Evolutionary conservation across 2,888 invertebrate species (phyloP).

Genomic region (Mythimna ferrago): DNA sequence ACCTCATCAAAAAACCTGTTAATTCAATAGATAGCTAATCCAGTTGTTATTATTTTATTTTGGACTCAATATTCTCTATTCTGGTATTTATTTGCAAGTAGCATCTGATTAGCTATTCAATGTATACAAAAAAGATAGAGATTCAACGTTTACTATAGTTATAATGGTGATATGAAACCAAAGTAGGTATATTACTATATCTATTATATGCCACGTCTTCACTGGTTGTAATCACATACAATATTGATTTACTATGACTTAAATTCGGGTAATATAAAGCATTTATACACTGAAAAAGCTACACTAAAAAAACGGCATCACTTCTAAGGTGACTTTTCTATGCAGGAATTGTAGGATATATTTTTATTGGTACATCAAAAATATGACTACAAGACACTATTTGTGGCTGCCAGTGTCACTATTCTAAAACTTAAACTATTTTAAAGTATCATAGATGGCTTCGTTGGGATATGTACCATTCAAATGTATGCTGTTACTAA

Average conservation of each 20-base stretch:
- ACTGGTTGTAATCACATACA: constrained; percentile 58
- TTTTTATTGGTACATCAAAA: constrained; percentile 72
- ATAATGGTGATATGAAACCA: constrained; percentile 19
- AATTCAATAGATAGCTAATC: constrained; percentile 9
- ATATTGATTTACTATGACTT: constrained; percentile 52
- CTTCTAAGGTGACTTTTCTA: constrained; percentile 55
- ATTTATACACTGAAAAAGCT: constrained; percentile 61
- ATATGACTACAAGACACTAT: constrained; percentile 72
- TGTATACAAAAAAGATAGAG: constrained; percentile 23
- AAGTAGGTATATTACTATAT: constrained; percentile 16
- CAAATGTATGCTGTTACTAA: constrained; percentile 89
- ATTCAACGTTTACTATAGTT: not conserved
- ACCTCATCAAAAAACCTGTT: not conserved
- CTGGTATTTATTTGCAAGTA: constrained; percentile 10
- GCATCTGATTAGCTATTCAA: constrained; percentile 1
- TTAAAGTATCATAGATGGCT: constrained; percentile 90
- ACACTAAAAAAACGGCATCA: constrained; percentile 53
- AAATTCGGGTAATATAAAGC: constrained; percentile 56
- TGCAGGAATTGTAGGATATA: constrained; percentile 69
- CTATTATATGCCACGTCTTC: constrained; percentile 59
- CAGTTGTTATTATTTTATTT: not conserved
- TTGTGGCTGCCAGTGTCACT: constrained; percentile 67
- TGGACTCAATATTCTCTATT: constrained; percentile 22
- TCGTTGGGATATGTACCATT: constrained; percentile 90
- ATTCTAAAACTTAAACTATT: constrained; percentile 73